Conservation (phyloP, 2,888 invertebrate genomes). For the Nymphalis c-album region DNA sequence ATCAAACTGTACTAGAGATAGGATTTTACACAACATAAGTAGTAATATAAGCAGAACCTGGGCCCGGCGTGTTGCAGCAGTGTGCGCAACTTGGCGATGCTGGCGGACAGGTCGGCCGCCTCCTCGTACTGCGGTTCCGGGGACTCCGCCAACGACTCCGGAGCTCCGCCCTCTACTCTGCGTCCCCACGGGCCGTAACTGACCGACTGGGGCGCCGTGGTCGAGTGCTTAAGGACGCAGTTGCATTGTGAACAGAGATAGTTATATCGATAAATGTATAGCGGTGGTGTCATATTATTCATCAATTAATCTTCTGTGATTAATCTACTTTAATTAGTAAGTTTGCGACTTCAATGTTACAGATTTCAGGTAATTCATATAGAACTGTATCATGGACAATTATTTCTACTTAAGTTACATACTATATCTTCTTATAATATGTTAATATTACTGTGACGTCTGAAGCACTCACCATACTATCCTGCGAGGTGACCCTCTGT, state of each 20-base stretch:
- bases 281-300: too few relatives aligned
- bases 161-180: conserved; percentile 23
- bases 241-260: not conserved
- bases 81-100: conserved; percentile 85
- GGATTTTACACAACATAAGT: not conserved
- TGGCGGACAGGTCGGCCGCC: conserved; percentile 86
- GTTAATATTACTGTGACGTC: too few relatives aligned
- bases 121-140: conserved; percentile 89
- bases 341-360: too few relatives aligned
- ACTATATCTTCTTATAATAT: too few relatives aligned
- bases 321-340: too few relatives aligned
- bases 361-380: too few relatives aligned
- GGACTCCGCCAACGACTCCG: conserved; percentile 63
- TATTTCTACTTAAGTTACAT: too few relatives aligned
- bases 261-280: too few relatives aligned
- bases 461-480: conserved; percentile 64
- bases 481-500: conserved; percentile 70
- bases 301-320: too few relatives aligned
- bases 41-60: conserved; percentile 34
- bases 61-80: conserved; percentile 81
- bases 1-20: too few relatives aligned
- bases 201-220: conserved; percentile 36
- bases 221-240: conserved; percentile 40
- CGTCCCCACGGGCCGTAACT: conserved; percentile 27
- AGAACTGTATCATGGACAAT: too few relatives aligned